These are phyloP conservation scores for Bradypodion pumilum DNA, from an alignment of 2,797 vertebrate genomes.

Conservation along the genomic window DNA sequence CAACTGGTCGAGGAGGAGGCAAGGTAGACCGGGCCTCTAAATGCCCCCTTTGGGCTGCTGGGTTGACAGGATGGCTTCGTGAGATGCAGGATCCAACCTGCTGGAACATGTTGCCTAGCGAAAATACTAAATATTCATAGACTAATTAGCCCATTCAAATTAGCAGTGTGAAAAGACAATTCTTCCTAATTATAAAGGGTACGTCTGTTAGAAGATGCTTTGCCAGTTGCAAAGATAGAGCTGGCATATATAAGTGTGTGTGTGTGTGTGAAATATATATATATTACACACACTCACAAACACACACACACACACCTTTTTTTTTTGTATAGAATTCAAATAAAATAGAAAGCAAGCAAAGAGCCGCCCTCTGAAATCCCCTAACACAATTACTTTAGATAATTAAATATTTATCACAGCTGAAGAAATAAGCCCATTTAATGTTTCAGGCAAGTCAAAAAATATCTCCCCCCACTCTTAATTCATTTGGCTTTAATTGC, in stretches of 20 bases:
- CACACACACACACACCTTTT: neutral
- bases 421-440: slow-evolving; percentile 68
- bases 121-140: slow-evolving; percentile 56
- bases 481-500: slow-evolving; percentile 53
- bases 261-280: no score
- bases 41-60: no score
- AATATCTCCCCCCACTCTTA: slow-evolving; percentile 24
- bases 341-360: slow-evolving; percentile 13
- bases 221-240: slow-evolving; percentile 40
- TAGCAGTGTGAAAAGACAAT: slow-evolving; percentile 60
- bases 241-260: neutral
- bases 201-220: slow-evolving; percentile 55
- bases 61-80: no score
- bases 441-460: slow-evolving; percentile 66
- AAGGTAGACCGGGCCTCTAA: neutral
- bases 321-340: slow-evolving; percentile 46
- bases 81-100: no score
- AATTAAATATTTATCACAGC: slow-evolving; percentile 75
- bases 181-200: slow-evolving; percentile 58
- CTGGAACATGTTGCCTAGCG: neutral
- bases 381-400: slow-evolving; percentile 53
- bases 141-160: slow-evolving; percentile 63
- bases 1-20: neutral
- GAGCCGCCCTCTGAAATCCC: slow-evolving; percentile 27
- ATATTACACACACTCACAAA: neutral